phyloP scores from a whole-genome alignment of 1,140 invertebrate genomes.

The Cotesia chilonis region DNA sequence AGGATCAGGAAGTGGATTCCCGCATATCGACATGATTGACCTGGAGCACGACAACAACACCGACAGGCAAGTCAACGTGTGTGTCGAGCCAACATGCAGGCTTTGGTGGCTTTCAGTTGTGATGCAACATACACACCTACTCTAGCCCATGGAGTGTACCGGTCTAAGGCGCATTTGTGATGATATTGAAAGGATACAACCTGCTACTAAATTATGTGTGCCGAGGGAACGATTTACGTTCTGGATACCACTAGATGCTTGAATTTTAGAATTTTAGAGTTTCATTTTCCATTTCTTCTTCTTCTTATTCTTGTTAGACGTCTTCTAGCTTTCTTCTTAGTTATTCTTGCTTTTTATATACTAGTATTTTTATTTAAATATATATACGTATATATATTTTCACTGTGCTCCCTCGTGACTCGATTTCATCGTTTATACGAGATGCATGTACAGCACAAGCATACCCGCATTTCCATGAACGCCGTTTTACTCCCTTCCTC shows the following conservation, averaged over 20 bases:
- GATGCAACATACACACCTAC: neutral
- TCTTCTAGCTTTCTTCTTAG: neutral
- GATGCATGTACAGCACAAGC: conserved; percentile 8
- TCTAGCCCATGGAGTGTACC: neutral
- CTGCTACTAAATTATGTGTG: conserved; percentile 25
- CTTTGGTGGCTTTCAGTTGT: conserved; percentile 10
- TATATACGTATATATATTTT: neutral
- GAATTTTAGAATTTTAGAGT: conserved; percentile 1
- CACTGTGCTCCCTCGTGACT: neutral
- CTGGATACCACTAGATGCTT: neutral
- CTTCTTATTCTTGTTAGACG: neutral
- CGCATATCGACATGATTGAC: conserved; percentile 63
- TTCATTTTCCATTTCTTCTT: neutral
- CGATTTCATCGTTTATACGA: neutral
- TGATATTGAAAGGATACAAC: conserved; percentile 30
- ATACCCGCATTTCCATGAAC: conserved; percentile 17
- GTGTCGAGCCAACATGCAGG: neutral
- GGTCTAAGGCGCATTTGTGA: neutral
- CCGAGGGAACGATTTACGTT: conserved; percentile 8
- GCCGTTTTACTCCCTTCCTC: conserved; percentile 15
- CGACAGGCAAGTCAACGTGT: conserved; percentile 57
- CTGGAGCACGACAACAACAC: conserved; percentile 63
- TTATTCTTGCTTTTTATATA: too few species aligned
- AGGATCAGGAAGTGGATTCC: conserved; percentile 41
- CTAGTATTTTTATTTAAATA: conserved; percentile 2